Evolutionary conservation across 2,888 invertebrate genomes (phyloP), one percentile per base, ranked within the genome.

Genomic region (Cerastis leucographa): DNA sequence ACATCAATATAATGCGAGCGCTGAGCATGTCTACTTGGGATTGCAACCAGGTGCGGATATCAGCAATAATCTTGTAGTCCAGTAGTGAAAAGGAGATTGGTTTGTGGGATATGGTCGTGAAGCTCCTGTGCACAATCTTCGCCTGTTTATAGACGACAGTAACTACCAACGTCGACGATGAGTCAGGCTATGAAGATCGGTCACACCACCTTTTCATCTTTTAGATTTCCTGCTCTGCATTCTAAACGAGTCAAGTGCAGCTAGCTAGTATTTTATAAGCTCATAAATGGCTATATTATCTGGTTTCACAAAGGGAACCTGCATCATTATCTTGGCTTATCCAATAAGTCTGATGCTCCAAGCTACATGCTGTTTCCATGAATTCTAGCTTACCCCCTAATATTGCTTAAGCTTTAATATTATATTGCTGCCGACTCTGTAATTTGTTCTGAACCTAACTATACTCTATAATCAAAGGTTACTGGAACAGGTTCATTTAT

Each of bases 401-500:
- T 71, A 64, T 59, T 80, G 56, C 80, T 51, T 51, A 59, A 59
- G 67, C 46, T 51, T 56, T 74, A 65, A 59, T 66, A 74, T 76
- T 42, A 68, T 79, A 76, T 78, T 74, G 73, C 66, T 29, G 49
- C 69, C 42, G 35, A 42, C 75, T 75, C 70, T 84, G 46, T 85
- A 83, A 86, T 85, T 85, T 83, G 19, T 25, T 17, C 40, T 65
- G 54, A 71, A 51, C 51, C 12, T 62, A 42, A 82, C 76, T 51
- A 29, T 51, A 51, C 64, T 65, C 56, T 61, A 22, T 74, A 85
- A 86, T 77, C 76, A 80, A 74, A 65, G 76, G 76, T 77, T 81
- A 77, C n/a, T 81, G 44, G 64, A 77, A 71, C 67, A 71, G 81
- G 68, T 78, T 76, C 69, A 79, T 71, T 83, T 80, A 80, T 74